A percentile compares a stretch with the other conserved stretches of the same genome.
phyloP scores from a whole-genome alignment of 2,888 invertebrate genomes.

The Chironomus riparius region DNA sequence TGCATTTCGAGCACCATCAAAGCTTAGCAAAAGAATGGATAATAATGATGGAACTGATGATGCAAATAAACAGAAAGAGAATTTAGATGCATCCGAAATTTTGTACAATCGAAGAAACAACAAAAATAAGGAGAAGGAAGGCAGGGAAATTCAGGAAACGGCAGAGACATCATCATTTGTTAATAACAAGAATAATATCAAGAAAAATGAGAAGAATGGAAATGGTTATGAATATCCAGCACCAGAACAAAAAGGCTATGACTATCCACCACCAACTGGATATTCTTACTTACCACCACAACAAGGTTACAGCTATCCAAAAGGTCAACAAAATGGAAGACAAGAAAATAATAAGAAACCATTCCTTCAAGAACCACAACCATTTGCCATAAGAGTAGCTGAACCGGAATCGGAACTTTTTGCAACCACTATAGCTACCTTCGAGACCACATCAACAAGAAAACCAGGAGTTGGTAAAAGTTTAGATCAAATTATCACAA shows the following conservation, averaged over 20 bases:
- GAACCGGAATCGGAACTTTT: conserved; percentile 27
- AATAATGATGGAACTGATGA: conserved; percentile 22
- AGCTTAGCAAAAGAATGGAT: conserved; percentile 27
- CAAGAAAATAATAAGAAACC: conserved; percentile 35
- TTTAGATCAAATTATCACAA: neutral
- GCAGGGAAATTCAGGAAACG: conserved; percentile 18
- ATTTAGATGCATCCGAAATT: neutral
- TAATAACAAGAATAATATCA: neutral
- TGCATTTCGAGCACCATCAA: conserved; percentile 20
- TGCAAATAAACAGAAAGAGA: neutral
- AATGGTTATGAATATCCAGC: neutral
- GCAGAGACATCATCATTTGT: conserved; percentile 23
- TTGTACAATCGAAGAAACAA: neutral
- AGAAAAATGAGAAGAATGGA: neutral
- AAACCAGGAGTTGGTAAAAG: neutral
- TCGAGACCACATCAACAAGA: neutral
- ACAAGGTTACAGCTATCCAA: conserved; percentile 39
- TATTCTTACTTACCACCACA: conserved; percentile 2
- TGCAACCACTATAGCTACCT: conserved; percentile 1
- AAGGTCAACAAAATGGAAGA: conserved; percentile 40
- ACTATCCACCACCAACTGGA: conserved; percentile 13
- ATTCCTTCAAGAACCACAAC: conserved; percentile 35
- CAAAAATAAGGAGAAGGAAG: neutral
- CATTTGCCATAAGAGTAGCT: conserved; percentile 37
- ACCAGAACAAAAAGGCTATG: neutral